A percentile compares a stretch with the other conserved stretches of the same genome.
These are phyloP conservation scores for Meriones unguiculatus DNA, from an alignment of 2,113 vertebrate species.

Conservation along the genomic window DNA sequence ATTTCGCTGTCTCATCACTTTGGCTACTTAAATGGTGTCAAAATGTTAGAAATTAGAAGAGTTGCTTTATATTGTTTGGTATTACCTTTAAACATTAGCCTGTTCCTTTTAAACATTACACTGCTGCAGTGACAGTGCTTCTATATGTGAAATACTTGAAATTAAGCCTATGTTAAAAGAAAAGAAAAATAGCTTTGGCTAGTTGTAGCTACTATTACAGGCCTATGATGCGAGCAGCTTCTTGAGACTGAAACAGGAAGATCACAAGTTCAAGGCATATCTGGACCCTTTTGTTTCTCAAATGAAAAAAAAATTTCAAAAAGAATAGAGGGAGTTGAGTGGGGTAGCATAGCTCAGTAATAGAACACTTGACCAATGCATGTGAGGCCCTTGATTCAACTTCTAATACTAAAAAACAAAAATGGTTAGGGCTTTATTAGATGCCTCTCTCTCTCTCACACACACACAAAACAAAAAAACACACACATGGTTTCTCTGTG, in stretches of 20 bases:
- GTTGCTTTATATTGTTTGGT: not conserved
- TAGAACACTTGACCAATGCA: too few relatives aligned
- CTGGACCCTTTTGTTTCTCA: not conserved
- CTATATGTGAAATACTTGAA: not conserved
- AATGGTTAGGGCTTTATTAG: too few relatives aligned
- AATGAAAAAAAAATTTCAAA: not conserved
- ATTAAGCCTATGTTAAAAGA: not conserved
- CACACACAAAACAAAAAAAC: too few relatives aligned
- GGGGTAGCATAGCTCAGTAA: too few relatives aligned
- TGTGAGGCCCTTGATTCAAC: too few relatives aligned
- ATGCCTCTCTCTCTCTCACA: too few relatives aligned
- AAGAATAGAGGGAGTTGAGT: too few relatives aligned
- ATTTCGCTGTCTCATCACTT: constrained; percentile 22
- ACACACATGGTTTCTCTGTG: too few relatives aligned
- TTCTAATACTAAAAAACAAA: too few relatives aligned
- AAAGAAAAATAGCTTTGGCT: not conserved
- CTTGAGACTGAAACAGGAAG: not conserved
- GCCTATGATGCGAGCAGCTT: not conserved
- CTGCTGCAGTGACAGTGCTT: not conserved
- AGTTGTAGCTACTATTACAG: not conserved
- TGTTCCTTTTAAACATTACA: not conserved
- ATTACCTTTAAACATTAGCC: not conserved
- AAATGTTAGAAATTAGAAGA: not conserved
- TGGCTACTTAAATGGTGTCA: not conserved
- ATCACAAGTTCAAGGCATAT: not conserved